Conservation (phyloP, 2,113 vertebrate genomes). For the Felis catus region F.catus_Fca126_mat1.0 CM031416.1:39794001-39794500, state of each 20-base stretch:
- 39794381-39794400: background rate
- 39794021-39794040: no score
- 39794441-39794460: background rate
- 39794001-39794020: background rate
- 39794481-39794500: background rate
- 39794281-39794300: background rate
- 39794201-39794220: background rate
- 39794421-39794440: background rate
- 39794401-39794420: background rate
- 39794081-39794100: background rate
- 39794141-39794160: background rate
- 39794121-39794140: background rate
- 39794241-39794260: background rate
- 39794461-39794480: background rate
- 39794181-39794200: background rate
- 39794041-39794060: accelerated
- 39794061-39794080: background rate
- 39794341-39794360: background rate
- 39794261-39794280: background rate
- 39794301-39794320: background rate
- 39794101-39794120: background rate
- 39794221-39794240: background rate
- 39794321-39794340: background rate
- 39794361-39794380: background rate
- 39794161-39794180: background rate